Evolutionary conservation across 2,797 vertebrate genomes (phyloP).

Genomic region (Crax fasciolata): DNA sequence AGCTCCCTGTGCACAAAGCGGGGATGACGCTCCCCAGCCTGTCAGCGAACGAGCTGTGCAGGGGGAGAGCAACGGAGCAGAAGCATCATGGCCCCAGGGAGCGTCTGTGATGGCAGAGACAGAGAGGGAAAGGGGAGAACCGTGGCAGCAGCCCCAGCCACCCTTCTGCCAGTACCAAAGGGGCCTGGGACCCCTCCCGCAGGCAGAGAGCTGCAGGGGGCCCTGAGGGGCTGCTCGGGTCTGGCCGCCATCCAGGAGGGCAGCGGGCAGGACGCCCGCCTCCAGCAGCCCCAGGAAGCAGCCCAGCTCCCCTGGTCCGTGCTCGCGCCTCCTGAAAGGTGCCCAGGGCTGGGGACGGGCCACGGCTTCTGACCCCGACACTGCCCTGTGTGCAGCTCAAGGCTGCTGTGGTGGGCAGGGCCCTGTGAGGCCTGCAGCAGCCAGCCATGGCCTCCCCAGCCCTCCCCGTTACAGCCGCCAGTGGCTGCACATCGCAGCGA

Average conservation of each 20-base stretch:
- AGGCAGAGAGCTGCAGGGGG: background rate
- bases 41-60: background rate
- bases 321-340: background rate
- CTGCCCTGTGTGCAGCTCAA: too few relatives aligned
- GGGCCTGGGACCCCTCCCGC: background rate
- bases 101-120: background rate
- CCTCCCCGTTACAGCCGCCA: too few relatives aligned
- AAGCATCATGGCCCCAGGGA: background rate
- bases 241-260: background rate
- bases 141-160: background rate
- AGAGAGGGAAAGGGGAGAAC: background rate
- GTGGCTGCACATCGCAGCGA: too few relatives aligned
- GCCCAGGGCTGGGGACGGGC: accelerated
- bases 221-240: background rate
- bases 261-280: background rate
- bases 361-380: accelerated
- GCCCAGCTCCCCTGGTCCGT: accelerated
- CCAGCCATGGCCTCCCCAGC: too few relatives aligned
- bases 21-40: background rate
- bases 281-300: background rate
- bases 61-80: background rate
- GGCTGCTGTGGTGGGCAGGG: too few relatives aligned
- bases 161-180: background rate
- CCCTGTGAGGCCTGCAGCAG: too few relatives aligned
- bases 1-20: background rate